phyloP scores from a whole-genome alignment of 2,113 vertebrate species.

The Abramis brama region DNA sequence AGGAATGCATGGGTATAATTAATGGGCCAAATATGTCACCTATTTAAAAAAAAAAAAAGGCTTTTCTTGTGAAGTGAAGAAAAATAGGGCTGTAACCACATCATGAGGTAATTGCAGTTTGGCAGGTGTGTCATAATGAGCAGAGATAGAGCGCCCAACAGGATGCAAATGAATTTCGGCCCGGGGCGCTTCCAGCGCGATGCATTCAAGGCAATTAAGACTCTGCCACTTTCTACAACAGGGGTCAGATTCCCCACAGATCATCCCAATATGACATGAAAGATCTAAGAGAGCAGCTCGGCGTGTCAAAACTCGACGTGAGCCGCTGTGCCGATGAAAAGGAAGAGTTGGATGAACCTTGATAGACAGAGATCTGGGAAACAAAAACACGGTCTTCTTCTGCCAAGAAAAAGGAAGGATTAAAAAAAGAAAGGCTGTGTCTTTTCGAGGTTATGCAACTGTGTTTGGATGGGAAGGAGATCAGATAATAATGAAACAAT shows the following conservation, averaged over 20 bases:
- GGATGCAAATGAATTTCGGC: slow-evolving; percentile 67
- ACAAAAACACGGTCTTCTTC: slow-evolving; percentile 12
- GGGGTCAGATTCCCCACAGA: slow-evolving; percentile 68
- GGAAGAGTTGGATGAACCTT: slow-evolving; percentile 42
- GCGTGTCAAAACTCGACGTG: slow-evolving; percentile 69
- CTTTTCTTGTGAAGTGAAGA: slow-evolving; percentile 50
- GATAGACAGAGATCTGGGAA: slow-evolving; percentile 39
- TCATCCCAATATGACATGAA: slow-evolving; percentile 61
- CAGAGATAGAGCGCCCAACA: slow-evolving; percentile 56
- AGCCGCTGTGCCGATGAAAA: slow-evolving; percentile 20
- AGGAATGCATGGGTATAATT: slow-evolving; percentile 23
- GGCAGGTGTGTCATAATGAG: slow-evolving; percentile 58
- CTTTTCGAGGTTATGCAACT: slow-evolving; percentile 13
- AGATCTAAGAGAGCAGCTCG: slow-evolving; percentile 53
- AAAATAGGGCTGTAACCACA: slow-evolving; percentile 56
- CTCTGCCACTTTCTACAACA: slow-evolving; percentile 62
- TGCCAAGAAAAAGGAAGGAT: slow-evolving; percentile 39
- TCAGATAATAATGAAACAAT: slow-evolving; percentile 24
- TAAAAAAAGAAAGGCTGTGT: background rate
- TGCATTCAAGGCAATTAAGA: slow-evolving; percentile 73
- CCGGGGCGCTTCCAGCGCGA: slow-evolving; percentile 69
- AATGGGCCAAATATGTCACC: slow-evolving; percentile 32
- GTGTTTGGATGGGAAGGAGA: background rate
- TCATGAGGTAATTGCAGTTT: slow-evolving; percentile 57
- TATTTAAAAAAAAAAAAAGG: slow-evolving; percentile 31